Base-by-base conservation (phyloP, 1,140 invertebrate genomes). In the Steinernema feltiae region DNA sequence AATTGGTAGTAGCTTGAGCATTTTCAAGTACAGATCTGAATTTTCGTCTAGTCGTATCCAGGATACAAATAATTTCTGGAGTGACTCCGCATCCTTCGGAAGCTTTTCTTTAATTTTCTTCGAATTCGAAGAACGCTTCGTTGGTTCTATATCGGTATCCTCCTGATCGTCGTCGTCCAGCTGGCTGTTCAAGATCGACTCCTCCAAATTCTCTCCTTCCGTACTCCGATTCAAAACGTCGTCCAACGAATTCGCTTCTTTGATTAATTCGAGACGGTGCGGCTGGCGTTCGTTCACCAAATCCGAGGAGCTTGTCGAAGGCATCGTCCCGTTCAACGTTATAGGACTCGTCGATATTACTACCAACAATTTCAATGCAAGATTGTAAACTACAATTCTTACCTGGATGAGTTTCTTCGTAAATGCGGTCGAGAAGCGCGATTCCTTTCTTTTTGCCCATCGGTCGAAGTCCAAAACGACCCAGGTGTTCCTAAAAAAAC, bases 381-480 rank as follows among this genome's bases (percentile, higher is more conserved):
- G 31, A 32, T 32, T 3, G n/a, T 32, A 31, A 71, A 32, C 2
- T 30, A 7, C 70, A 17, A 3, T 46, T 46, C 17, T 7, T 80
- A 78, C 77, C 78, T 0, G 77, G 77, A 81, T 78, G 77, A 2
- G 77, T 78, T 29, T 32, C 63, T 17, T 78, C 77, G 75, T 77
- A 78, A 27, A 78, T 78, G 7, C 69, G 18, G 2, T 35, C 30
- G 3, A 78, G 77, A 3, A 73, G 7, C 12, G 30, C 32, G 21
- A 78, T 35, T 21, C 74, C 77, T 76, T 80, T 81, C 70, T 69
- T 31, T 32, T 70, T 29, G 31, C 77, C 53, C 78, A 78, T 76
- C 21, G 77, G 77, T 1, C 77, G 77, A 30, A 74, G 73, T 1
- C 77, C 77, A 48, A 78, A 77, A 21, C 79, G 77, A 30, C 30